These are phyloP conservation scores for Zaprionus bogoriensis DNA, from an alignment of 2,888 invertebrate species.

Conservation along the genomic window DNA sequence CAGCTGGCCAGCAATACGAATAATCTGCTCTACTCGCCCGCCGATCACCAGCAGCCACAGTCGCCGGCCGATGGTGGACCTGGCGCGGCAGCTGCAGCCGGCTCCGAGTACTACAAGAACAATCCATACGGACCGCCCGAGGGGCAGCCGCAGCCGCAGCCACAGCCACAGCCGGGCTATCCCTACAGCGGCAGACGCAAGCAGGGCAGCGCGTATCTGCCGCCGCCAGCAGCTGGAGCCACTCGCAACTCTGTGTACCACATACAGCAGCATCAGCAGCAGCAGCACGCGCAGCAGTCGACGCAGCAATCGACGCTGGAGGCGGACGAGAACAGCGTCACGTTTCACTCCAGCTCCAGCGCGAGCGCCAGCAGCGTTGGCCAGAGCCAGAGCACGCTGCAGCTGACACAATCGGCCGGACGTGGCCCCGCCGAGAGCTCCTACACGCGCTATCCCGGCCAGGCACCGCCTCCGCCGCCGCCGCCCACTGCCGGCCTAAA, in stretches of 20 bases:
- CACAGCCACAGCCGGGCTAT: constrained; percentile 37
- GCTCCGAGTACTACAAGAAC: constrained; percentile 80
- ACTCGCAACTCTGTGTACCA: constrained; percentile 71
- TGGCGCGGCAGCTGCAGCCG: constrained; percentile 28
- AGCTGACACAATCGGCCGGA: constrained; percentile 55
- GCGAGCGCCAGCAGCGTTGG: constrained; percentile 48
- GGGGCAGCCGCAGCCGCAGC: constrained; percentile 52
- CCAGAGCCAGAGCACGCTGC: constrained; percentile 47
- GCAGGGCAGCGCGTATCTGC: constrained; percentile 80
- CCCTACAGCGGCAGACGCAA: constrained; percentile 75
- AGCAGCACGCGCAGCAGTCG: constrained; percentile 50
- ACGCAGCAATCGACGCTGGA: constrained; percentile 45
- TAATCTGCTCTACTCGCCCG: constrained; percentile 82
- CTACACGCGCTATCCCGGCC: constrained; percentile 71
- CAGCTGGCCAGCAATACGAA: constrained; percentile 82
- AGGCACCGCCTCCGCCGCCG: constrained; percentile 20
- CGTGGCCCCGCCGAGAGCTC: constrained; percentile 78
- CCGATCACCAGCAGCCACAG: constrained; percentile 78
- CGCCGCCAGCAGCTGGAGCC: constrained; percentile 71
- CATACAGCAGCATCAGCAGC: constrained; percentile 63
- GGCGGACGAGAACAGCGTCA: constrained; percentile 62
- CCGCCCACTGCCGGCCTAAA: constrained; percentile 18
- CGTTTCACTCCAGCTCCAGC: constrained; percentile 67
- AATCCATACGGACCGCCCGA: constrained; percentile 82
- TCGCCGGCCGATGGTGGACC: constrained; percentile 8